Base-by-base conservation (phyloP, 1,140 invertebrate species). In the Caerostris extrusa region DNA sequence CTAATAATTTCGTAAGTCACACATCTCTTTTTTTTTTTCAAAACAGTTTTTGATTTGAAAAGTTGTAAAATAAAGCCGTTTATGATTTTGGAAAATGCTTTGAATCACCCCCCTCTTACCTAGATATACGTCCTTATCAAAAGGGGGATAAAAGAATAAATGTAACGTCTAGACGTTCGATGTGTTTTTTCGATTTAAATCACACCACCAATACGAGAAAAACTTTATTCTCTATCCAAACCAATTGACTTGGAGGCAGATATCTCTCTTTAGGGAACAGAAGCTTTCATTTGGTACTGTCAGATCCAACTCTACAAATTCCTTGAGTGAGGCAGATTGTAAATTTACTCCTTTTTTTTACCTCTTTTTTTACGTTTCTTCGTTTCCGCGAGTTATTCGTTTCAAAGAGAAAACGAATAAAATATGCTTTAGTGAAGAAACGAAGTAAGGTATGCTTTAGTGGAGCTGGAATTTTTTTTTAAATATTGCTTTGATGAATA, bases 211-310 rank as follows among this genome's bases (percentile, higher is more conserved):
- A 77, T 77, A 10, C 50, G 71, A 77, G 71, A 77, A 77, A 77
- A 77, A 77, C 71, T 77, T 77, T 77, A 77, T 77, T 58, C 7
- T 83, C 56, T 7, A 57, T 57, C 17, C n/a, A 56, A 83, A 83
- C 55, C 82, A 83, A 83, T 83, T 83, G 82, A 83, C 82, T 57
- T 34, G 12, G 5, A 57, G 56, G 56, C 55, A 83, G 56, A 83
- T 83, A 83, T 58, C 82, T 83, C 82, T 83, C 82, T 83, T 57
- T 5, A 6, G 71, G 82, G 82, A 57, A 19, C 55, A 83, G 82
- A 83, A 14, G 56, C 82, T 83, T 83, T 83, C 82, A 83, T 83
- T 83, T 83, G 82, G 82, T 3, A 8, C 82, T 56, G 82, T 83
- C 82, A 57, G 82, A 56, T 56, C 7, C 82, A 0, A 83, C 82